Evolutionary conservation across 1,140 invertebrate species (phyloP).

Genomic region (Drosophila prosaltans): DNA sequence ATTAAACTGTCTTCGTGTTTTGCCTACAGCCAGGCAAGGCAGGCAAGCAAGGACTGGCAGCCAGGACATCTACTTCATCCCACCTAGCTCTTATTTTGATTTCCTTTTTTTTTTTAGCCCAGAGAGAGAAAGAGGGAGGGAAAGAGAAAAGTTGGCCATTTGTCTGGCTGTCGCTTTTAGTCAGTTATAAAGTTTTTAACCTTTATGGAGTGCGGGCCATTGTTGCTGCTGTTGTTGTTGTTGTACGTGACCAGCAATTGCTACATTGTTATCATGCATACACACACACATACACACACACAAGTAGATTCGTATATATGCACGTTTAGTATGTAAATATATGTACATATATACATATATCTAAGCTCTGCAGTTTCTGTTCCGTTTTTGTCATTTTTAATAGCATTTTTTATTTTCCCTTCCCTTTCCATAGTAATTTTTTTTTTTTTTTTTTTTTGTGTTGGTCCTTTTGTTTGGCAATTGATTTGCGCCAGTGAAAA

Average conservation of each 20-base stretch:
- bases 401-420: conserved; percentile 28
- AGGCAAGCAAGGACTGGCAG: not conserved
- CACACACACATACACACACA: not conserved
- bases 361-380: conserved; percentile 11
- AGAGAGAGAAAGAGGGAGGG: conserved; percentile 16
- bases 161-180: conserved; percentile 59
- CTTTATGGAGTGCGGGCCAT: conserved; percentile 56
- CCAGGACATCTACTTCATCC: not conserved
- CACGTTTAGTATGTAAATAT: not conserved
- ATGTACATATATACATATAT: not conserved
- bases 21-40: conserved; percentile 17
- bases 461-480: conserved; percentile 47
- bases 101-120: not conserved
- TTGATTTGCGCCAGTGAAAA: conserved; percentile 55
- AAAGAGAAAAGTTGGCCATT: conserved; percentile 62
- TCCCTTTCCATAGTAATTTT: conserved; percentile 11
- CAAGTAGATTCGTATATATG: conserved; percentile 17
- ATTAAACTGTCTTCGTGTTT: conserved; percentile 59
- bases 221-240: conserved; percentile 26
- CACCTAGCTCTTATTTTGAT: not conserved
- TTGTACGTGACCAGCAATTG: conserved; percentile 37
- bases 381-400: conserved; percentile 40
- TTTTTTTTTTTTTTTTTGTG: conserved; percentile 29
- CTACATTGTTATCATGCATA: conserved; percentile 20
- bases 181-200: conserved; percentile 67